Conservation (phyloP, 2,888 invertebrate species). For the Hemicrepidius hirtus region DNA sequence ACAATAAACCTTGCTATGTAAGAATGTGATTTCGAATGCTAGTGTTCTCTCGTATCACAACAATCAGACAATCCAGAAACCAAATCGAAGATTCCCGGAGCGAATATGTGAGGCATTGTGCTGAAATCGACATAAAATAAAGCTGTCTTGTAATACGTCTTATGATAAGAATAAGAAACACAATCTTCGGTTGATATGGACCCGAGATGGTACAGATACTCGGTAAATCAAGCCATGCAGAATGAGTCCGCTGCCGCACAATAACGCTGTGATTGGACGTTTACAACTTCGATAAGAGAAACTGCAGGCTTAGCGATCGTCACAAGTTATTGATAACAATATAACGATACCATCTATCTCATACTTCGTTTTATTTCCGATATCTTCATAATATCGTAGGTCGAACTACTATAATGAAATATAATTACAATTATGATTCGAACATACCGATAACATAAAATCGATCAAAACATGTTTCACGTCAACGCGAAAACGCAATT, state of each 20-base stretch:
- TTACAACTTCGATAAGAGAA: conserved; percentile 60
- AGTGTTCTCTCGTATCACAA: conserved; percentile 48
- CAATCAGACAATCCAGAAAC: conserved; percentile 51
- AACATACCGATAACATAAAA: too few relatives aligned
- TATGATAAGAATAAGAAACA: conserved; percentile 66
- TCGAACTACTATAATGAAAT: conserved; percentile 2
- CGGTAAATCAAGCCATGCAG: conserved; percentile 62
- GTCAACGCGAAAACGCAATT: too few relatives aligned
- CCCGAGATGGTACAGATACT: conserved; percentile 59
- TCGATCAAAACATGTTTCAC: too few relatives aligned
- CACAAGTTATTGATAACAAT: conserved; percentile 57
- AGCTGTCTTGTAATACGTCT: conserved; percentile 64
- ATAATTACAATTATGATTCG: neutral
- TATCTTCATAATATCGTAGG: conserved; percentile 6
- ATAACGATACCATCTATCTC: conserved; percentile 45
- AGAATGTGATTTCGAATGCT: conserved; percentile 40
- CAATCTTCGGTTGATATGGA: conserved; percentile 61
- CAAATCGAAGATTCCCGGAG: conserved; percentile 48
- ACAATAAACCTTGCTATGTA: conserved; percentile 26
- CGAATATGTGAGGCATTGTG: conserved; percentile 63
- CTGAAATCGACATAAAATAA: conserved; percentile 69
- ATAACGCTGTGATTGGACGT: conserved; percentile 63
- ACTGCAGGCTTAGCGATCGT: conserved; percentile 54
- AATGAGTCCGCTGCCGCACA: conserved; percentile 59
- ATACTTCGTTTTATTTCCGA: conserved; percentile 15